These are phyloP conservation scores for Lasioglossum villosulum DNA, from an alignment of 2,888 invertebrate genomes.

Conservation along the genomic window DNA sequence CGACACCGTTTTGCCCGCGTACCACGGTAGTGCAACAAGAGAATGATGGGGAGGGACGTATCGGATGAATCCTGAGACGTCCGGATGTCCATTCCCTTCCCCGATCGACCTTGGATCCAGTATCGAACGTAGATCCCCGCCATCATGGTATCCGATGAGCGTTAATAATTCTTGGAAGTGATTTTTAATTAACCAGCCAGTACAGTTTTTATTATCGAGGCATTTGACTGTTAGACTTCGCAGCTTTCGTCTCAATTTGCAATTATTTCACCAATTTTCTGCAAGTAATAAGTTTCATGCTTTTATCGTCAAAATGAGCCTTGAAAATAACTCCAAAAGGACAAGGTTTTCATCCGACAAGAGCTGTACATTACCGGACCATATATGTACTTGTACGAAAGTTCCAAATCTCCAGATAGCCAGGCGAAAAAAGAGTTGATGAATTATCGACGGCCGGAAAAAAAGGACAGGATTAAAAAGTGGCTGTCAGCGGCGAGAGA, in stretches of 20 bases:
- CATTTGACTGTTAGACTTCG: not conserved
- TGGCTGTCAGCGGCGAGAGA: constrained; percentile 40
- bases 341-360: not conserved
- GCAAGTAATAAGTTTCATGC: not conserved
- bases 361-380: not conserved
- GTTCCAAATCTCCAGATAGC: not conserved
- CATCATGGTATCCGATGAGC: not conserved
- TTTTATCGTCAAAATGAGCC: no score
- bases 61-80: constrained; percentile 12
- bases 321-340: not conserved
- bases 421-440: constrained; percentile 39
- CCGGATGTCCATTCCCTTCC: not conserved
- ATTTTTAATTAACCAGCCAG: not conserved
- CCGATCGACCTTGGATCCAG: not conserved
- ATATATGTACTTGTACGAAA: not conserved
- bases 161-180: constrained; percentile 12
- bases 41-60: not conserved
- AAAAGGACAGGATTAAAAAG: constrained; percentile 29
- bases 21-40: constrained; percentile 9
- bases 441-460: constrained; percentile 45
- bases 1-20: constrained; percentile 24
- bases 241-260: not conserved
- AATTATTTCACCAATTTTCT: not conserved
- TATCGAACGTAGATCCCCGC: constrained; percentile 14
- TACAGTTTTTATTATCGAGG: not conserved